Base-by-base conservation (phyloP, 2,888 invertebrate species). In the Drosophila subsilvestris region DNA sequence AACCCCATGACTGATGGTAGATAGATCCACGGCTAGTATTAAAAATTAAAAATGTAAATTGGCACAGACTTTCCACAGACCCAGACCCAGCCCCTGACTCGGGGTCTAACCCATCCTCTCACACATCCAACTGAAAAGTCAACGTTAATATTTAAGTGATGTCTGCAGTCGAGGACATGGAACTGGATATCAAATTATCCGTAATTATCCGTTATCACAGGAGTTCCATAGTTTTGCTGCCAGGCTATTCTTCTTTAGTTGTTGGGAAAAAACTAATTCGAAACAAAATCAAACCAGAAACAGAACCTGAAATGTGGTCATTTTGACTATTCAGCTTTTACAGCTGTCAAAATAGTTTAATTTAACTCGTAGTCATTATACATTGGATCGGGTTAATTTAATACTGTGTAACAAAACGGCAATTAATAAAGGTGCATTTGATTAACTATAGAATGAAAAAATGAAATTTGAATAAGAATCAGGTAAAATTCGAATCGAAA, bases 361-460 rank as follows among this genome's bases (percentile, higher is more conserved):
- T 22, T 53, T 45, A 47, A 53, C 47, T 53, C 45, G 53, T 63
- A 37, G 56, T 59, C 68, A 66, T 67, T 50, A 59, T 59, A 63
- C 75, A 79, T 79, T 71, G 66, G 75, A 77, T 77, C 9, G 25
- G 42, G 62, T 63, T 82, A 82, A 85, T 85, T 66, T 63, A 71
- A 79, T 76, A 71, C 61, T 25, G 29, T 59, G 63, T 47, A 56
- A 63, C 50, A 50, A 50, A 68, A 68, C 25, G 3, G 22, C 22
- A 79, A 76, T 80, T 79, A 82, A 69, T 57, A 67, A 79, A 78
- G 74, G 68, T 70, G 59, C 67, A 87, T 79, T 84, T 69, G 79
- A 81, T 86, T 74, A 80, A 67, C 70, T 70, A 66, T 71, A 55
- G 50, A 75, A 48, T 10, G 43, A 18, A 37, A 47, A 61, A 49